phyloP scores from a whole-genome alignment of 2,888 invertebrate species.

The Ophion costatus region DNA sequence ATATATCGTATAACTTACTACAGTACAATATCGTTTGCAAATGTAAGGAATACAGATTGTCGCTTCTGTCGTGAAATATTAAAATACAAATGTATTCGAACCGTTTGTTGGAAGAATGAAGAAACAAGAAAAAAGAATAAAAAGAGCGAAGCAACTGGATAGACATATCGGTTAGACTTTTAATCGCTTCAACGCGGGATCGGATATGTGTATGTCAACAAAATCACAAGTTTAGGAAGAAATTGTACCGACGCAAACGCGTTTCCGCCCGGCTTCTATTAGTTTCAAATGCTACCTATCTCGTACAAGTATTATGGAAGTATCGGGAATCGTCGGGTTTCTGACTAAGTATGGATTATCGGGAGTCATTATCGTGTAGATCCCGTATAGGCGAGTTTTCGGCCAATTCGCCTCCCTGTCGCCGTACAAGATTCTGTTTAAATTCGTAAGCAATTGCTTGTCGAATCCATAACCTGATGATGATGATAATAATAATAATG shows the following conservation, averaged over 20 bases:
- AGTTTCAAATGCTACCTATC: constrained; percentile 56
- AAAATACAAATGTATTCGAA: neutral
- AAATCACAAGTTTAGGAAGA: constrained; percentile 60
- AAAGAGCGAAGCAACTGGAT: neutral
- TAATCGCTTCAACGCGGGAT: constrained; percentile 8
- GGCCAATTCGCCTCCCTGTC: too few species aligned
- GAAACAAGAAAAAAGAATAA: neutral
- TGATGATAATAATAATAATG: constrained; percentile 1
- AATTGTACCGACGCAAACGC: constrained; percentile 31
- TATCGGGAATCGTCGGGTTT: constrained; percentile 52
- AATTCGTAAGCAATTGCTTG: too few species aligned
- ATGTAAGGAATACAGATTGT: neutral
- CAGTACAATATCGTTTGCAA: neutral
- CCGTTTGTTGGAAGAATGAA: neutral
- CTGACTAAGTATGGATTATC: constrained; percentile 53
- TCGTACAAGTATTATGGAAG: constrained; percentile 43
- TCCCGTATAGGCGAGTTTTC: neutral
- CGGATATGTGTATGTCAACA: constrained; percentile 23
- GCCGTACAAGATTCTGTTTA: too few species aligned
- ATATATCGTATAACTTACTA: neutral
- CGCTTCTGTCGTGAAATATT: too few species aligned
- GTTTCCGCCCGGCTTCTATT: constrained; percentile 33
- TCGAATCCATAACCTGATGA: too few species aligned
- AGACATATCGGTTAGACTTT: constrained; percentile 5
- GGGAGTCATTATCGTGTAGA: too few species aligned